Conservation (phyloP, 2,888 invertebrate genomes). For the Aspidiotus destructor region DNA sequence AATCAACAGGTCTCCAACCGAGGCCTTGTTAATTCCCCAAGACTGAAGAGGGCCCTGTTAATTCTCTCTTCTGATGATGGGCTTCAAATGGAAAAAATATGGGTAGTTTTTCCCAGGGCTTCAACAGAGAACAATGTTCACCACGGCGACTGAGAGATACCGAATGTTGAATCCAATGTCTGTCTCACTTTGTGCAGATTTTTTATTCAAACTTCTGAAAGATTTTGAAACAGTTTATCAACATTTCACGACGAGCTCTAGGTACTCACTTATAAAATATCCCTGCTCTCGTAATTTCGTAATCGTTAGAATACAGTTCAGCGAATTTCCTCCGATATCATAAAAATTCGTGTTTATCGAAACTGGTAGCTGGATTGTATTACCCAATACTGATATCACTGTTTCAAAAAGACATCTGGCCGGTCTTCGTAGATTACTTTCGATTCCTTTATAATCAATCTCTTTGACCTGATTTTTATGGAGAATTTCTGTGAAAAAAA, state of each 20-base stretch:
- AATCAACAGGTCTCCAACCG: too few species aligned
- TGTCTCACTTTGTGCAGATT: too few species aligned
- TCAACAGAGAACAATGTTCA: too few species aligned
- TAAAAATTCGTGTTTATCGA: constrained; percentile 61
- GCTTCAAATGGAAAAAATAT: too few species aligned
- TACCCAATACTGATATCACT: constrained; percentile 54
- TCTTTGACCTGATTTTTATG: constrained; percentile 38
- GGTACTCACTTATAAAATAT: constrained; percentile 61
- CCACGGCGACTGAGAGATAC: too few species aligned
- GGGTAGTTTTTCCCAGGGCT: too few species aligned
- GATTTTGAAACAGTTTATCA: constrained; percentile 4
- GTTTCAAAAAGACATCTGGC: constrained; percentile 65
- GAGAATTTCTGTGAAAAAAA: constrained; percentile 12
- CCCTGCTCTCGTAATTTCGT: constrained; percentile 65
- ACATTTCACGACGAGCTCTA: too few species aligned
- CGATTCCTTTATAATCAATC: constrained; percentile 57
- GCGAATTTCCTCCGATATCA: constrained; percentile 74
- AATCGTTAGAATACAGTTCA: constrained; percentile 75
- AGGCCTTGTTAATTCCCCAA: too few species aligned
- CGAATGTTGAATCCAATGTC: too few species aligned
- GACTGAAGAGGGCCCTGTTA: too few species aligned
- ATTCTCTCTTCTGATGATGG: too few species aligned
- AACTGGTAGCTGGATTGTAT: constrained; percentile 53
- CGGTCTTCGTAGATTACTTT: constrained; percentile 49
- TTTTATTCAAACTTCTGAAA: too few species aligned